Conservation (phyloP, 2,113 vertebrate genomes). For the Candoia aspera region DNA sequence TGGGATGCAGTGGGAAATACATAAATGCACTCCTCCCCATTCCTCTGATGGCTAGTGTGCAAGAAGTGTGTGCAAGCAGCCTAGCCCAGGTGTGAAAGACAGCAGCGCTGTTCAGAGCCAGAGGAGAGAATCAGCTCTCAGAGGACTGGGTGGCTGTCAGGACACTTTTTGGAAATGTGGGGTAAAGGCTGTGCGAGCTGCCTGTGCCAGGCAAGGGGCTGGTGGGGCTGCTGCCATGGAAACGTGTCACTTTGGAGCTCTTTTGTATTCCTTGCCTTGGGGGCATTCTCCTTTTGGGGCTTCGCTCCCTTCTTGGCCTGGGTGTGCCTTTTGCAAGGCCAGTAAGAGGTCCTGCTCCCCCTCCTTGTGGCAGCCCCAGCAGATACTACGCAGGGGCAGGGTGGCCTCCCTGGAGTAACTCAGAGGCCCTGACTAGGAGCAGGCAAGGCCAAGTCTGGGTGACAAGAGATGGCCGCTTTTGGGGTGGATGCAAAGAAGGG, state of each 20-base stretch:
- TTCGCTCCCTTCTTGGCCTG: background rate
- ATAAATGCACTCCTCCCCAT: background rate
- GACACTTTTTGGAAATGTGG: background rate
- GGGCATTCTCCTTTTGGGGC: fast-evolving
- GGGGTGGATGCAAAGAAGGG: background rate
- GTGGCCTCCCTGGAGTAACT: background rate
- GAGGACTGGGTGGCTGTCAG: background rate
- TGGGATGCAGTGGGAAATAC: background rate
- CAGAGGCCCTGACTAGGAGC: background rate
- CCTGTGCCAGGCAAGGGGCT: background rate
- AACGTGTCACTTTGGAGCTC: background rate
- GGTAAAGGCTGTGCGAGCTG: background rate
- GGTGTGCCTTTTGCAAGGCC: background rate
- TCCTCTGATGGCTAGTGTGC: too few species aligned
- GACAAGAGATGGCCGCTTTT: background rate
- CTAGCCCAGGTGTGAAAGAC: background rate
- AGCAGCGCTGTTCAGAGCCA: background rate
- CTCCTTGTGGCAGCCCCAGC: too few species aligned
- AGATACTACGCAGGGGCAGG: background rate
- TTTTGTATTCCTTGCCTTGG: background rate
- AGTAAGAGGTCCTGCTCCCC: background rate
- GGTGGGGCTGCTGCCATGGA: too few species aligned
- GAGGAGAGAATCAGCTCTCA: too few species aligned
- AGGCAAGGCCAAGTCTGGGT: background rate
- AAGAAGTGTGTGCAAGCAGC: too few species aligned